A percentile compares a stretch with the other conserved stretches of the same genome.
Conservation (phyloP, 2,797 vertebrate genomes). For the Phoebastria nigripes region DNA sequence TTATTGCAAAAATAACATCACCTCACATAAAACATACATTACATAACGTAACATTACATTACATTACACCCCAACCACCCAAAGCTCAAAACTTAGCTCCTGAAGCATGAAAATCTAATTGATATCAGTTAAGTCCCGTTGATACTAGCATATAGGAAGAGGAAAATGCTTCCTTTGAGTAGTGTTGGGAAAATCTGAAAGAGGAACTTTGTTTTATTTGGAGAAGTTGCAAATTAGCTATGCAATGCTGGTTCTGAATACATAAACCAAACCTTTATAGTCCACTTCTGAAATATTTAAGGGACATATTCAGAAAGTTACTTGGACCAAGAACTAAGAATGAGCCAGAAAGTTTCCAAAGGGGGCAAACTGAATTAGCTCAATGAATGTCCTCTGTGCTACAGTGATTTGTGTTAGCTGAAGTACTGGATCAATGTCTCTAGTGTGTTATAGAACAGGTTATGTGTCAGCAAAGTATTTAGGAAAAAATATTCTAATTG, state of each 20-base stretch:
- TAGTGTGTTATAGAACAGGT: background rate
- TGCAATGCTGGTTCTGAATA: background rate
- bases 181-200: background rate
- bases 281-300: background rate
- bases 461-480: background rate
- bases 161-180: slow-evolving; percentile 32
- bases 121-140: background rate
- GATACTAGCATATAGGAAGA: background rate
- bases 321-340: background rate
- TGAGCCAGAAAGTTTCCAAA: background rate
- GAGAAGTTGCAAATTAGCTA: slow-evolving; percentile 3
- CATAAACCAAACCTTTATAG: background rate
- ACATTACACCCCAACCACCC: background rate
- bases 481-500: background rate
- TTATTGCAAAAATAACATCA: background rate
- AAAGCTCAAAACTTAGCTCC: background rate
- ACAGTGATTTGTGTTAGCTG: background rate
- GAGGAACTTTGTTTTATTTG: slow-evolving; percentile 6
- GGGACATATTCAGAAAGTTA: background rate
- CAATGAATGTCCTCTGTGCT: background rate
- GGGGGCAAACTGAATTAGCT: background rate
- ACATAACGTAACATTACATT: background rate
- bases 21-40: background rate
- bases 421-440: background rate
- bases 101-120: background rate